Percentiles rank a stretch among this genome's conserved stretches.
phyloP scores from a whole-genome alignment of 30 jellyfish, hydroid and myxozoan species.

The Cassiopea andromeda region DNA sequence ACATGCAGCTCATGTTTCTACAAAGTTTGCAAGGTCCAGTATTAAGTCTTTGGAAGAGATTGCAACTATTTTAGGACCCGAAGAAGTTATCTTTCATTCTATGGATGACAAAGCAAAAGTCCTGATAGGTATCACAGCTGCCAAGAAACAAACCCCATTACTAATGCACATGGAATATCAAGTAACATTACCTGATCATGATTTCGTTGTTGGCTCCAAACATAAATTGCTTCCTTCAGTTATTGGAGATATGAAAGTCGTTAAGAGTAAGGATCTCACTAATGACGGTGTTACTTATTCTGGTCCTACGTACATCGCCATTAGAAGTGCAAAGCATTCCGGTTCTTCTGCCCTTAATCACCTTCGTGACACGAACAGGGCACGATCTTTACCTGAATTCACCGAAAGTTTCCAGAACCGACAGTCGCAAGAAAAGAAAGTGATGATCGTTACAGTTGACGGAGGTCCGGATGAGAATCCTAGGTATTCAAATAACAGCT shows the following conservation, averaged over 20 bases:
- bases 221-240: conserved; percentile 55
- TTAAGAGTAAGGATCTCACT: conserved; percentile 64
- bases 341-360: conserved; percentile 61
- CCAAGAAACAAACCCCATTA: conserved; percentile 65
- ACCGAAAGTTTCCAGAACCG: conserved; percentile 54
- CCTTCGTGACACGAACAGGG: conserved; percentile 74
- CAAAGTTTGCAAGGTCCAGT: conserved; percentile 56
- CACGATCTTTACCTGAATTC: conserved; percentile 59
- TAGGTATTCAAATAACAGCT: conserved; percentile 63
- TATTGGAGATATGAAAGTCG: conserved; percentile 67
- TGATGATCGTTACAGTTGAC: conserved; percentile 65
- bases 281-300: conserved; percentile 67
- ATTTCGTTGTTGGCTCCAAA: conserved; percentile 65
- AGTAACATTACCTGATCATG: conserved; percentile 60
- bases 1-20: conserved; percentile 68
- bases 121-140: conserved; percentile 76
- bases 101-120: conserved; percentile 73
- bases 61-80: conserved; percentile 49
- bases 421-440: conserved; percentile 45
- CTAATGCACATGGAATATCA: conserved; percentile 71
- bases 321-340: conserved; percentile 62
- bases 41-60: conserved; percentile 46
- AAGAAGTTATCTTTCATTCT: conserved; percentile 50
- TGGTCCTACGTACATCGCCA: conserved; percentile 57
- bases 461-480: conserved; percentile 79